Base-by-base conservation (phyloP, 2,797 vertebrate species). In the Gorsachius magnificus region DNA sequence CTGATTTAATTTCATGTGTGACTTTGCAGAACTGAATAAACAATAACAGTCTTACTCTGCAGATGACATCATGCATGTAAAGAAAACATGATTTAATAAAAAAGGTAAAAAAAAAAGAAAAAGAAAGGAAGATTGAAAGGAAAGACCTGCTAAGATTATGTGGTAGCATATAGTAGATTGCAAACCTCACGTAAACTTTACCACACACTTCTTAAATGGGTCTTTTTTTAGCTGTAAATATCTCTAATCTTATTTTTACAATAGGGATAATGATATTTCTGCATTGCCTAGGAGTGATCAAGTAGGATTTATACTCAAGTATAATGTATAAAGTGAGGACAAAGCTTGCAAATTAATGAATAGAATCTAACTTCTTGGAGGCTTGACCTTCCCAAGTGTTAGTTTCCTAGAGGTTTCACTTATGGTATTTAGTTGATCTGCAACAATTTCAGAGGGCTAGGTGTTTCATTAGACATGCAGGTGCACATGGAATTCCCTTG, bases 231-330 rank as follows among this genome's bases (percentile, higher is more conserved):
- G 9, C 25, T 81, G 17, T n/a, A 68, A 81, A 29, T 81, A 61
- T 24, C 28, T 48, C 29, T 35, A n/a, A 43, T 50, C 9, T 68
- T 63, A 33, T 64, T 58, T 83, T 76, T 65, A 10, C 18, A 65
- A 1, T 11, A 66, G 5, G 17, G 31, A 61, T n/a, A 45, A 48
- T 65, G 13, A 9, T 54, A 36, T 51, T 87, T 43, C 29, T 89
- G 8, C 16, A 58, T 0, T 2, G 4, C 2, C 7, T 46, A 61
- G 25, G 36, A 77, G 61, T 21, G 31, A 19, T 24, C 0, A 0
- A 51, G 6, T 65, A 69, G 78, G 17, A 36, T 20, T 79, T 53
- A 16, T 41, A 22, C 7, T 57, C 53, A 75, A 43, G 5, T 29
- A 43, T 11, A 51, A 15, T 11, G 13, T 13, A 29, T 41, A 61